Base-by-base conservation (phyloP, 2,113 vertebrate species). In the Platycercus adscitus region DNA sequence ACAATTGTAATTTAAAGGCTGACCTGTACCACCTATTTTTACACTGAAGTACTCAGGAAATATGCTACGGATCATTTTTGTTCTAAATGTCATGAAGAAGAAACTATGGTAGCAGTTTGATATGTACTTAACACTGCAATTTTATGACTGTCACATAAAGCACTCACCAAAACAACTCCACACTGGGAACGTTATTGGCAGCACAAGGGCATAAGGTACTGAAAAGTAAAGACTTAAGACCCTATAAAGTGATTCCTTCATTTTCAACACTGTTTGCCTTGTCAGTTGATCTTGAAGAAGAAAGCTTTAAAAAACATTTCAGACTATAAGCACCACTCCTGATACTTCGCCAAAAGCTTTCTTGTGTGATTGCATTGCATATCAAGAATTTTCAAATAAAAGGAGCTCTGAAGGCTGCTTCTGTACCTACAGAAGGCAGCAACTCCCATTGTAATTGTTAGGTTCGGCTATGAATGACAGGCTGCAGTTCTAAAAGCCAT, bases 341-440 rank as follows among this genome's bases (percentile, higher is more conserved):
- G 69, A 90, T 78, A 43, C 33, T 85, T 61, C 91, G 87, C 85
- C 81, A 94, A 89, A 82, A 73, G 73, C 70, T 58, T 88, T 93
- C 64, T 88, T 39, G 53, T 94, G 68, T 77, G 88, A 73, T 2
- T 86, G 84, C 58, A 85, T 7, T 15, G 24, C 68, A 4, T 39
- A 88, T 88, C n/a, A 55, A 90, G 55, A 80, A 78, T 78, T 94
- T 77, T 91, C 58, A 95, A 78, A 81, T 77, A 46, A 76, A 89
- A 66, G 29, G 20, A 73, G 43, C 64, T 88, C 50, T 66, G 64
- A 93, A 66, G n/a, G 61, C 69, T 94, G 61, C 39, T 92, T 88
- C 78, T 76, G 24, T 65, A 81, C 63, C 82, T 89, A 47, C 35
- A 56, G 43, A 83, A 89, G 35, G 52, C 69, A 89, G 43, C 55